Evolutionary conservation across 2,888 invertebrate species (phyloP).

Genomic region (Anthophora plumipes): DNA sequence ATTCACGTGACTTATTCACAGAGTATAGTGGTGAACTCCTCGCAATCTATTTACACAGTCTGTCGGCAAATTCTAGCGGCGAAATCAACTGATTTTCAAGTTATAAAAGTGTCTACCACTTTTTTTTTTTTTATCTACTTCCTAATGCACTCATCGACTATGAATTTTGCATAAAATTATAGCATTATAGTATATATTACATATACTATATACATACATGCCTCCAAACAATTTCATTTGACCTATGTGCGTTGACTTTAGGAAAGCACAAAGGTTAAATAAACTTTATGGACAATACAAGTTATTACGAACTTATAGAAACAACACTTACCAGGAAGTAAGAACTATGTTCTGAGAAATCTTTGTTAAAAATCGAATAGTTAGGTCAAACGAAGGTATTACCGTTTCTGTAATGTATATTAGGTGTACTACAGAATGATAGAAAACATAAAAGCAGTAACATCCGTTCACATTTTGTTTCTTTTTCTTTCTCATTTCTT

Average conservation of each 20-base stretch:
- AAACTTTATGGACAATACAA: not conserved
- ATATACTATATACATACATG: too few species aligned
- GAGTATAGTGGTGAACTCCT: constrained; percentile 34
- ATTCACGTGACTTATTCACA: constrained; percentile 51
- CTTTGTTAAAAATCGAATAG: too few species aligned
- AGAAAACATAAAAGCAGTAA: too few species aligned
- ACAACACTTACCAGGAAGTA: not conserved
- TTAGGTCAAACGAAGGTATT: too few species aligned
- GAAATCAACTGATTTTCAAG: constrained; percentile 21
- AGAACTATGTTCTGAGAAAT: not conserved
- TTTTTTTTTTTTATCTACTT: not conserved
- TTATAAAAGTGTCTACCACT: not conserved
- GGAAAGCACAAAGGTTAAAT: constrained; percentile 13
- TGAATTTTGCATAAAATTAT: not conserved
- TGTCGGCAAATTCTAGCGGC: constrained; percentile 44
- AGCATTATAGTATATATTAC: not conserved
- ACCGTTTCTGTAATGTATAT: too few species aligned
- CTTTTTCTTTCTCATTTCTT: too few species aligned
- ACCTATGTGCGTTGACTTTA: not conserved
- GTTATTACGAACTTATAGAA: not conserved
- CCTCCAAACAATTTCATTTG: not conserved
- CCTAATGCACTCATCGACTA: not conserved
- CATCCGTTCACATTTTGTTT: too few species aligned
- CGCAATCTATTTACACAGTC: constrained; percentile 44
- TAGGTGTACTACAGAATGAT: too few species aligned